Percentiles rank a stretch among this genome's conserved stretches.
Conservation (phyloP, 2,113 vertebrate genomes). For the Lutjanus erythropterus region DNA sequence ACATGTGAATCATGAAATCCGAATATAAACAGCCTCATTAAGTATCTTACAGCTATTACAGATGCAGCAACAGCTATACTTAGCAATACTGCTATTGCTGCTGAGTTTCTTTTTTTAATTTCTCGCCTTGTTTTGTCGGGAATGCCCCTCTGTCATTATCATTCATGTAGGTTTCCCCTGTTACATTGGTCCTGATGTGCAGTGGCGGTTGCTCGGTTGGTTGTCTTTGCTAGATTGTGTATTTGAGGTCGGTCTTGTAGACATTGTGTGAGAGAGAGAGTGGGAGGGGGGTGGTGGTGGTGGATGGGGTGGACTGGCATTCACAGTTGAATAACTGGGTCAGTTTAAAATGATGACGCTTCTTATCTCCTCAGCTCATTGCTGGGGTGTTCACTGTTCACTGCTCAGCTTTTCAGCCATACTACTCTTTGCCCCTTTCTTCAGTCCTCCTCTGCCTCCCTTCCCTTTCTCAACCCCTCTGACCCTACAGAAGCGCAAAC, state of each 20-base stretch:
- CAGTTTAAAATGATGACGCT: slow-evolving; percentile 74
- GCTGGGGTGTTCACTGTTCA: slow-evolving; percentile 51
- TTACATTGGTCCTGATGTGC: slow-evolving; percentile 46
- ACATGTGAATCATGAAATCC: slow-evolving; percentile 39
- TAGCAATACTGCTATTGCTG: slow-evolving; percentile 2
- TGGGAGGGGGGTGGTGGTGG: slow-evolving; percentile 1
- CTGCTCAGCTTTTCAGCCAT: slow-evolving; percentile 54
- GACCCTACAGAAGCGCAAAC: background rate
- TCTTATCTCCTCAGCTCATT: slow-evolving; percentile 70
- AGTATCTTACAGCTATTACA: slow-evolving; percentile 21
- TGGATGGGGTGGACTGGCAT: slow-evolving; percentile 38
- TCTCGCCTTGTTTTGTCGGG: slow-evolving; percentile 40
- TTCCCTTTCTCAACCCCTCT: background rate
- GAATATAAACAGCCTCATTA: slow-evolving; percentile 11
- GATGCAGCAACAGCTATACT: slow-evolving; percentile 6
- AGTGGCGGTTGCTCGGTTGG: slow-evolving; percentile 25
- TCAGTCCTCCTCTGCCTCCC: background rate
- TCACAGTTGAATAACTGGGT: slow-evolving; percentile 82
- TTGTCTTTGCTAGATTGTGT: slow-evolving; percentile 45
- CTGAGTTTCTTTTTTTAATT: slow-evolving; percentile 7
- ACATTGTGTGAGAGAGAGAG: slow-evolving; percentile 25
- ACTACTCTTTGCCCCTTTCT: background rate
- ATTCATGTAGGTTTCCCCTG: slow-evolving; percentile 46
- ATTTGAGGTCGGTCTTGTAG: slow-evolving; percentile 31
- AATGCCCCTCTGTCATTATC: slow-evolving; percentile 52